These are phyloP conservation scores for Drosophila meridiana DNA, from an alignment of 2,888 invertebrate genomes.

Conservation along the genomic window DNA sequence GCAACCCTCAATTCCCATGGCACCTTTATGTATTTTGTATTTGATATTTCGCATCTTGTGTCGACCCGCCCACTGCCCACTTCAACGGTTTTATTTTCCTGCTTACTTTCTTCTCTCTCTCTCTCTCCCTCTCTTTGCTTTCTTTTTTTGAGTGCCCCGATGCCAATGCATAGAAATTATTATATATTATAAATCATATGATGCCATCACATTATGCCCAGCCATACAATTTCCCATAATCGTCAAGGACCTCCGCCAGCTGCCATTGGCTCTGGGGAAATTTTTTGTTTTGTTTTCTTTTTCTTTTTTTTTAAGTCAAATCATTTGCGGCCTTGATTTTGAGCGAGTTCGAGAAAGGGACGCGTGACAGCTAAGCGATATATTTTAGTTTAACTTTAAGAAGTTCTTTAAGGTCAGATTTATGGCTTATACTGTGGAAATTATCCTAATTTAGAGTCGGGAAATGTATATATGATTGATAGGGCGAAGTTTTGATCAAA, in stretches of 20 bases:
- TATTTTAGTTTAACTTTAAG: not conserved
- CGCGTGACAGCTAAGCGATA: not conserved
- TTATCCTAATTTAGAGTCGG: too few relatives aligned
- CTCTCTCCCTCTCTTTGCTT: not conserved
- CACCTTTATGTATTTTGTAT: slow-evolving; percentile 60
- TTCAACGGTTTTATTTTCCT: slow-evolving; percentile 28
- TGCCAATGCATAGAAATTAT: slow-evolving; percentile 72
- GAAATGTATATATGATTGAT: too few relatives aligned
- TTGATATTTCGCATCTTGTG: slow-evolving; percentile 42
- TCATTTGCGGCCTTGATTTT: slow-evolving; percentile 43
- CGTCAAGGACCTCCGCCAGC: slow-evolving; percentile 41
- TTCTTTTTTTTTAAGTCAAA: slow-evolving; percentile 33
- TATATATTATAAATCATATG: slow-evolving; percentile 77
- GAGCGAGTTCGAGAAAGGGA: not conserved
- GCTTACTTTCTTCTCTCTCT: not conserved
- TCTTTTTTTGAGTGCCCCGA: slow-evolving; percentile 25
- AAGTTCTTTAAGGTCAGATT: not conserved
- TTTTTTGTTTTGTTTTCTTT: slow-evolving; percentile 1
- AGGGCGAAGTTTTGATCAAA: too few relatives aligned
- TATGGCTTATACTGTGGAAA: too few relatives aligned
- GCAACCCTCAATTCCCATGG: slow-evolving; percentile 42
- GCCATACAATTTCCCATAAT: slow-evolving; percentile 62
- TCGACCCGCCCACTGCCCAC: slow-evolving; percentile 41
- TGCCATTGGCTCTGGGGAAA: slow-evolving; percentile 35
- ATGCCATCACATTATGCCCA: slow-evolving; percentile 72